Evolutionary conservation across 1,140 invertebrate species (phyloP).

Genomic region (Papilio dardanus): DNA sequence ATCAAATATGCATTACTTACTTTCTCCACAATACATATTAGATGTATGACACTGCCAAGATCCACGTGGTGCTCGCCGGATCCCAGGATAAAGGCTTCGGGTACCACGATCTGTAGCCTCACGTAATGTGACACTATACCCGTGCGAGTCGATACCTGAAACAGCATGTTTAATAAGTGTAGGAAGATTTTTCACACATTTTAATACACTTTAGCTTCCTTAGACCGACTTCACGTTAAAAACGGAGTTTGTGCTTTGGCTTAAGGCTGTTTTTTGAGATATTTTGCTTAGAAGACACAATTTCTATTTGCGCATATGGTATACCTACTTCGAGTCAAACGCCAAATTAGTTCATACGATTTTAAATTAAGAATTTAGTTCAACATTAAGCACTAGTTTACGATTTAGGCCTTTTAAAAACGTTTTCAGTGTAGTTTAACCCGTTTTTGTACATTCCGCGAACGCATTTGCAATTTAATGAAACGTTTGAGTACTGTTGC

Average conservation of each 20-base stretch:
- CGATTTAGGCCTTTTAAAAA: not conserved
- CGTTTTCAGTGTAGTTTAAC: not conserved
- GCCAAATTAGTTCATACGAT: not conserved
- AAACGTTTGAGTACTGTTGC: conserved; percentile 24
- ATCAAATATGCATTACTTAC: conserved; percentile 83
- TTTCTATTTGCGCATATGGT: too few species aligned
- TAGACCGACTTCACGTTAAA: too few species aligned
- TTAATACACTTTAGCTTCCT: too few species aligned
- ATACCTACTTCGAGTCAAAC: not conserved
- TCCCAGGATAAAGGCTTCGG: conserved; percentile 93
- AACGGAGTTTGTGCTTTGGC: too few species aligned
- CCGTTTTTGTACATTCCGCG: conserved; percentile 6
- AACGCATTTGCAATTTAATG: conserved; percentile 24
- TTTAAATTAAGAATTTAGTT: not conserved
- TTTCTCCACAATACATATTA: conserved; percentile 96
- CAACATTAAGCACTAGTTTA: not conserved
- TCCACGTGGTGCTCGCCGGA: conserved; percentile 95
- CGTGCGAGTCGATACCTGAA: conserved; percentile 93
- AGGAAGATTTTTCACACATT: too few species aligned
- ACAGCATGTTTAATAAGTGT: too few species aligned
- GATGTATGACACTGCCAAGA: conserved; percentile 93
- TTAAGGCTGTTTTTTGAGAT: too few species aligned
- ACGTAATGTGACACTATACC: conserved; percentile 94
- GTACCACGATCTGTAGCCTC: conserved; percentile 93
- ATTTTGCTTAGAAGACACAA: too few species aligned